Conservation (phyloP, 1,140 invertebrate species). For the Drosophila subpulchrella region DNA sequence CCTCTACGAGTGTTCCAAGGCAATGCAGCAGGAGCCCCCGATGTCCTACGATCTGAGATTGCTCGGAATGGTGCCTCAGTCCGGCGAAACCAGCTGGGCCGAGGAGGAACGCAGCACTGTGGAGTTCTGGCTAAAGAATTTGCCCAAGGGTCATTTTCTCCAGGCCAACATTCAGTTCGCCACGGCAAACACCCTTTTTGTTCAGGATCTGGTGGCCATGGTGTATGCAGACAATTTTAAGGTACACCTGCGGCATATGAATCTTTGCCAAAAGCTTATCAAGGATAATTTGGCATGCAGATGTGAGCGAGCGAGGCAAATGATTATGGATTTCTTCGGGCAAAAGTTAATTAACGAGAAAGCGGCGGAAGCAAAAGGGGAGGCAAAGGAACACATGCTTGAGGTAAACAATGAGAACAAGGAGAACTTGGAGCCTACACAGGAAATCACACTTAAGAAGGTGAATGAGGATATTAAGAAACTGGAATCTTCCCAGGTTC, state of each 20-base stretch:
- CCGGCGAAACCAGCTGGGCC: constrained; percentile 4
- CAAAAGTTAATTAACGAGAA: not conserved
- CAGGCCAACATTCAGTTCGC: constrained; percentile 9
- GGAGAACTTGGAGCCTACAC: no score
- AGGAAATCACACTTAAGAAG: no score
- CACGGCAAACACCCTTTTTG: constrained; percentile 6
- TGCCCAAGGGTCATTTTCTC: not conserved
- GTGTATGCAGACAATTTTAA: not conserved
- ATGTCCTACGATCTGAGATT: constrained; percentile 45
- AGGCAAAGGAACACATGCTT: no score
- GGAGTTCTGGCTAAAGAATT: not conserved
- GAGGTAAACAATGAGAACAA: no score
- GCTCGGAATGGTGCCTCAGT: not conserved
- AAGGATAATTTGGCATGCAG: not conserved
- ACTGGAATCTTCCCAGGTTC: no score
- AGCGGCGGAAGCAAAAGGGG: no score
- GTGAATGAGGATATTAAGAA: no score
- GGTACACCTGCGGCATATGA: not conserved
- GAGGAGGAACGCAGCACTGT: not conserved
- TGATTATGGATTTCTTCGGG: not conserved
- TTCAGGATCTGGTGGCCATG: not conserved
- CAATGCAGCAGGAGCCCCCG: not conserved
- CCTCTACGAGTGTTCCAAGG: constrained; percentile 36
- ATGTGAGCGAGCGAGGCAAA: not conserved
- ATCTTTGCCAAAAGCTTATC: not conserved